Percentiles rank a stretch among this genome's conserved stretches.
Conservation (phyloP, 2,888 invertebrate species). For the Thalpophila matura region DNA sequence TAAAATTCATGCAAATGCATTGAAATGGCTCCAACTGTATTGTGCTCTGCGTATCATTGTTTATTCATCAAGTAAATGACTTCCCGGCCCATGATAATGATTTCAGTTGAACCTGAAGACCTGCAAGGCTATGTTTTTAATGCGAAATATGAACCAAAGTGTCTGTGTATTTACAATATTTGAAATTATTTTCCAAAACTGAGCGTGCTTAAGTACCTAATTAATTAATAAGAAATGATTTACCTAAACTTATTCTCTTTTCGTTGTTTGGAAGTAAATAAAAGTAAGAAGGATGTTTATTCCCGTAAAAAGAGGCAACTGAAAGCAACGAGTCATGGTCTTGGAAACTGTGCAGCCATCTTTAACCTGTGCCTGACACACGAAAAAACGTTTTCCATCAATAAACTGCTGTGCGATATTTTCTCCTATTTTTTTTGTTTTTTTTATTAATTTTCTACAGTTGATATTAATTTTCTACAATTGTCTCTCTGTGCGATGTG, state of each 20-base stretch:
- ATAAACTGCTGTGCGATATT: slow-evolving; percentile 10
- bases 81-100: slow-evolving; percentile 17
- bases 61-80: slow-evolving; percentile 38
- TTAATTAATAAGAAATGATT: too few species aligned
- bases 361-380: neutral
- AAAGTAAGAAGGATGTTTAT: neutral
- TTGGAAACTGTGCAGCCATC: neutral
- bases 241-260: neutral
- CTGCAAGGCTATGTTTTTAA: neutral
- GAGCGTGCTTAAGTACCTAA: neutral
- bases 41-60: slow-evolving; percentile 49
- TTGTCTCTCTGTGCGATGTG: neutral
- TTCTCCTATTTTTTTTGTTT: neutral
- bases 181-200: too few species aligned
- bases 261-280: neutral
- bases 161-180: neutral
- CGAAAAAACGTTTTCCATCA: neutral
- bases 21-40: slow-evolving; percentile 32
- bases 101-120: slow-evolving; percentile 22
- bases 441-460: neutral
- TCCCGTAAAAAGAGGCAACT: slow-evolving; percentile 9
- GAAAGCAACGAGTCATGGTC: neutral
- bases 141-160: neutral
- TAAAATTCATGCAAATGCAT: slow-evolving; percentile 45
- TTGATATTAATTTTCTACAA: neutral